Base-by-base conservation (phyloP, 1,140 invertebrate species). In the Sarcophaga peregrina region DNA sequence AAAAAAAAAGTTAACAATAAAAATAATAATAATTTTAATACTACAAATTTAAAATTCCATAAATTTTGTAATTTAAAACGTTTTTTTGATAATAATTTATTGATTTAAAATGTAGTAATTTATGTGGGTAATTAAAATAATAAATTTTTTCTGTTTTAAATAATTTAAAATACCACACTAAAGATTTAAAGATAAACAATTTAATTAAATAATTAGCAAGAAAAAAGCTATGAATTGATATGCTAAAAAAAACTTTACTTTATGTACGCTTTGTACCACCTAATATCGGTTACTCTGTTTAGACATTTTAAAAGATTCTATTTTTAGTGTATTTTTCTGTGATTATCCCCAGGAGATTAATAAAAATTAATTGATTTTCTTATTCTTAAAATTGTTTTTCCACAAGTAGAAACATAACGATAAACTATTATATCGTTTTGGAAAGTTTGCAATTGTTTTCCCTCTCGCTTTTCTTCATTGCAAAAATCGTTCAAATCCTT, bases 321-420 rank as follows among this genome's bases (percentile, higher is more conserved):
- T 58, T 7, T 58, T 58, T 58, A 0, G 11, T 58, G 11, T 58
- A 15, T n/a, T 58, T 58, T 58, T 37, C 25, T 37, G 0, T 58
- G 11, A 58, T 58, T 58, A 58, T 58, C 15, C 54, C 13, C 54
- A 7, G 15, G 54, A 15, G 6, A 58, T 58, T 58, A 58, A 58
- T 58, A 58, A 58, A 58, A 58, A 6, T 58, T 58, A 58, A 58
- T 58, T 58, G 54, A 58, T 58, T 58, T 58, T 58, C n/a, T 58
- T 58, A 13, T 58, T 15, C n/a, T 37, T 37, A 37, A 37, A 37
- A 37, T 37, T 37, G 25, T 37, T 37, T 37, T 37, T 4, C 4
- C 1, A 4, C 25, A 37, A 37, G n/a, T 4, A 37, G 25, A 37
- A 37, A 37, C 4, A 37, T 37, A 37, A 37, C 25, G 25, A 37